A percentile compares a stretch with the other conserved stretches of the same genome.
Conservation (phyloP, 2,797 vertebrate species). For the Rousettus madagascariensis region DNA sequence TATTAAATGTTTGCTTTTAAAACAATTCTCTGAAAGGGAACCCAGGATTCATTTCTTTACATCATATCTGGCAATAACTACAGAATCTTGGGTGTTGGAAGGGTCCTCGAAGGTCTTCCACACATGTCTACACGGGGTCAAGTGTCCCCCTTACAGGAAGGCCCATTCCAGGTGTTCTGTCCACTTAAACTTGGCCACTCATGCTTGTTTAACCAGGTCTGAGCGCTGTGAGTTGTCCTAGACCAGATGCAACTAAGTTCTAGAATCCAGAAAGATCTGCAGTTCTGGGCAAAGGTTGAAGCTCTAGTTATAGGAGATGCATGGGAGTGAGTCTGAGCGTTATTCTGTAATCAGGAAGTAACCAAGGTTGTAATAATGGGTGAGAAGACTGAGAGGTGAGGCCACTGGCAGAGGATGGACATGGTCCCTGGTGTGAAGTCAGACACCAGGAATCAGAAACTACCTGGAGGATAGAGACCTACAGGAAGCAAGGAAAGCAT, state of each 20-base stretch:
- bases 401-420: not conserved
- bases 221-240: not conserved
- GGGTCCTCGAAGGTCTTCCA: not conserved
- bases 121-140: not conserved
- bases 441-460: not conserved
- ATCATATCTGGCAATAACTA: not conserved
- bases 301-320: not conserved
- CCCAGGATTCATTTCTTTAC: not conserved
- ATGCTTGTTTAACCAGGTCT: not conserved
- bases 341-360: not conserved
- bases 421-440: not conserved
- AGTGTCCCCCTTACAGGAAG: not conserved
- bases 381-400: not conserved
- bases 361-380: rapidly evolving
- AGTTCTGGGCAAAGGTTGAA: not conserved
- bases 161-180: not conserved
- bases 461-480: not conserved
- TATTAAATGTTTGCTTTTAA: constrained; percentile 48
- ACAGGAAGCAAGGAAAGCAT: not conserved
- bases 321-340: not conserved
- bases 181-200: not conserved
- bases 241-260: not conserved
- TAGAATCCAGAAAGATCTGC: not conserved
- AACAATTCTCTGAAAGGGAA: not conserved
- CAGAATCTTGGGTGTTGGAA: not conserved